Evolutionary conservation across 2,888 invertebrate species (phyloP), one percentile per base, ranked within the genome.

Genomic region (Polymixis lichenea): DNA sequence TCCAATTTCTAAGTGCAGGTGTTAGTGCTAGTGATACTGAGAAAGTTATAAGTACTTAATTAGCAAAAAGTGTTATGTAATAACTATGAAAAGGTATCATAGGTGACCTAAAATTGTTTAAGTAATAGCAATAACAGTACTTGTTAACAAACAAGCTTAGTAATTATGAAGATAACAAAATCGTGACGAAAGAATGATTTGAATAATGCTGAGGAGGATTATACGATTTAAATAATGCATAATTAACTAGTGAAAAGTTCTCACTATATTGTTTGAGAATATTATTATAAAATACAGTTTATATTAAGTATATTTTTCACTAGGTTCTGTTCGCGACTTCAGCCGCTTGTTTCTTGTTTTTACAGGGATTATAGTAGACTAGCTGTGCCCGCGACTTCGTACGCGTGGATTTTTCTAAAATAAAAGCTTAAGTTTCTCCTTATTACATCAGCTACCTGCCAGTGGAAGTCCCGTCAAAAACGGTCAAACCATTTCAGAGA

Each of bases 1-100:
- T 87, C 83, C 89, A 86, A 82, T 80, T 86, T 79, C 75, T 61
- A 72, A 83, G 78, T 86, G 90, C 90, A 90, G 89, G 89, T 90
- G 80, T 86, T 85, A 77, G 53, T 71, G 81, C 77, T 88, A 74
- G 83, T 64, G 25, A 32, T 88, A 84, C 84, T 72, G 56, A 60
- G 86, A 88, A 90, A 67, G 43, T 64, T 28, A 56, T 15, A 49
- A 25, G 19, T 66, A 53, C 62, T 11, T 76, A 19, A 43, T 67
- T 51, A 55, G 51, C 69, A 66, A 19, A 49, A 55, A 1, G 38
- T 25, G 19, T 38, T 15, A 22, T 3, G 19, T 32, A 60, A 15
- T 2, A 19, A 4, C n/a, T 43, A 64, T 75, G 38, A 32, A 13
- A 13, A 61, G 7, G 19, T 32, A 43, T 61, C 43, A 9, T 28